Evolutionary conservation across 2,888 invertebrate species (phyloP).

Genomic region (Argyresthia goedartella): DNA sequence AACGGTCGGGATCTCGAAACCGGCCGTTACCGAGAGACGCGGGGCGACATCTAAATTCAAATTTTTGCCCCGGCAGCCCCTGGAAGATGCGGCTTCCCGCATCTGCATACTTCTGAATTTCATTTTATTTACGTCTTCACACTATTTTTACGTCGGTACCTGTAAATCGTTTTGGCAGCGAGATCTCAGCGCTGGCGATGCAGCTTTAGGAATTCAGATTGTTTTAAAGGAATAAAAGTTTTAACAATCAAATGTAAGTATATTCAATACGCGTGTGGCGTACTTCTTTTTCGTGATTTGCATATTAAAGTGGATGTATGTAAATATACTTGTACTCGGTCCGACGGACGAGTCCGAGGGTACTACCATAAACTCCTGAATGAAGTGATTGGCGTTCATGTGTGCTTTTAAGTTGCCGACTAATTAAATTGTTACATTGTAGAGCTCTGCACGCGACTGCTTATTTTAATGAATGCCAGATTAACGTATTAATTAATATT

Average conservation of each 20-base stretch:
- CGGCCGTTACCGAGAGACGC: conserved; percentile 44
- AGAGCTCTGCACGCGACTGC: conserved; percentile 26
- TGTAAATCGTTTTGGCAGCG: conserved; percentile 23
- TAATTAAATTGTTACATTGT: conserved; percentile 50
- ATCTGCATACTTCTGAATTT: conserved; percentile 49
- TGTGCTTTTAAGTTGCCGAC: conserved; percentile 33
- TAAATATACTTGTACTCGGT: not conserved
- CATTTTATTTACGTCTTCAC: conserved; percentile 41
- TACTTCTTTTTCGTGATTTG: not conserved
- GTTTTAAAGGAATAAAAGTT: not conserved
- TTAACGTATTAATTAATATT: conserved; percentile 32
- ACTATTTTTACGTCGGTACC: conserved; percentile 29
- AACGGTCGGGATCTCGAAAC: conserved; percentile 42
- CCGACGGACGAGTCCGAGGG: not conserved
- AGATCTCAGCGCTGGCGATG: conserved; percentile 9
- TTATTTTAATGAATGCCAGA: conserved; percentile 19
- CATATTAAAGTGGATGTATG: not conserved
- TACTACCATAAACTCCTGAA: not conserved
- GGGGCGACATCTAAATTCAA: conserved; percentile 60
- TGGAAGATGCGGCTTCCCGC: conserved; percentile 28
- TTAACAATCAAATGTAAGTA: not conserved
- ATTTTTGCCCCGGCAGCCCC: conserved; percentile 43
- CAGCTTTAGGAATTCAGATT: not conserved
- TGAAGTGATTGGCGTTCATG: not conserved
- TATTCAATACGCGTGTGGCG: not conserved